Percentiles rank a stretch among this genome's conserved stretches.
Conservation (phyloP, 2,113 vertebrate genomes). For the Hippopotamus amphibius region DNA sequence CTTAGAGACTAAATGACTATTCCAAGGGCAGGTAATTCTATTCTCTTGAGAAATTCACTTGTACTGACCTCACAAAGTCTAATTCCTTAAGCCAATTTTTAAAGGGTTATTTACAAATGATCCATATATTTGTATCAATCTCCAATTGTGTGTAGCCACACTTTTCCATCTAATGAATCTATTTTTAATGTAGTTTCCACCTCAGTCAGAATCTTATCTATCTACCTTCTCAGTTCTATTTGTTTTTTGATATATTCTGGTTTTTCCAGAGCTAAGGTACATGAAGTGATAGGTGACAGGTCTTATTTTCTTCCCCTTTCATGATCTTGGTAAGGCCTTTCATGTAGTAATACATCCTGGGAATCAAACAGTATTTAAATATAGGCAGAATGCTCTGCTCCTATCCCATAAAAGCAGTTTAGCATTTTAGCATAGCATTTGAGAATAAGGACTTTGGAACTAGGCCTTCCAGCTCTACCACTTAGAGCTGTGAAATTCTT, state of each 20-base stretch:
- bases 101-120: neutral
- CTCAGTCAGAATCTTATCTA: neutral
- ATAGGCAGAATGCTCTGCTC: neutral
- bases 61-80: neutral
- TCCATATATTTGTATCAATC: neutral
- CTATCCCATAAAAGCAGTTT: neutral
- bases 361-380: neutral
- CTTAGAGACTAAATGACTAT: neutral
- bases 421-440: neutral
- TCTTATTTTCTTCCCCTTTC: neutral
- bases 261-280: neutral
- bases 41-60: slow-evolving; percentile 8
- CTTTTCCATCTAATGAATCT: neutral
- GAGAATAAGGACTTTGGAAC: neutral
- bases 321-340: neutral
- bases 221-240: neutral
- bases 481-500: neutral
- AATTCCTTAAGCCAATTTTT: neutral
- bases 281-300: neutral
- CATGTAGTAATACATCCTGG: neutral
- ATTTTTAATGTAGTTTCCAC: neutral
- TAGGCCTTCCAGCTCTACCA: neutral
- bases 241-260: neutral
- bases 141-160: neutral
- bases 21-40: neutral